Percentiles rank a stretch among this genome's conserved stretches.
phyloP scores from a whole-genome alignment of 2,113 vertebrate species.

The Eudyptes chrysolophus region DNA sequence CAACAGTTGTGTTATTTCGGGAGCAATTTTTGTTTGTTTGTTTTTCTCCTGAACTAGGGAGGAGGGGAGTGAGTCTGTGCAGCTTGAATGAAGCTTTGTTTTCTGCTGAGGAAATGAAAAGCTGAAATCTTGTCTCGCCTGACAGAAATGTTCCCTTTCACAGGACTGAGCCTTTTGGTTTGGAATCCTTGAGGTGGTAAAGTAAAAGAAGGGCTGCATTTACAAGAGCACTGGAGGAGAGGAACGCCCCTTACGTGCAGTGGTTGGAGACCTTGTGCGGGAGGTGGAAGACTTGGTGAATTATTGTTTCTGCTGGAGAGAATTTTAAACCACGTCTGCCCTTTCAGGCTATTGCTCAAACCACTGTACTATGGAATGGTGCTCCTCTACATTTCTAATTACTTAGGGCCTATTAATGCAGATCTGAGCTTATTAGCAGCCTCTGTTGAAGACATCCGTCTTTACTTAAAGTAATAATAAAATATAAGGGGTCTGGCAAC shows the following conservation, averaged over 20 bases:
- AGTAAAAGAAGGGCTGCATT: not conserved
- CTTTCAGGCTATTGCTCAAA: not conserved
- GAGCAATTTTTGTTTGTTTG: slow-evolving; percentile 24
- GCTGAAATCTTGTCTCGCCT: not conserved
- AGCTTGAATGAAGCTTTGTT: slow-evolving; percentile 29
- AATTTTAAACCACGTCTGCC: not conserved
- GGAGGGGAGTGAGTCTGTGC: not conserved
- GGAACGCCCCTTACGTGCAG: not conserved
- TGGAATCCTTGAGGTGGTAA: not conserved
- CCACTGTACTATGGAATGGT: not conserved
- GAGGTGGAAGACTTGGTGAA: not conserved
- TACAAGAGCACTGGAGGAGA: not conserved
- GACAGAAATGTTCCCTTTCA: not conserved
- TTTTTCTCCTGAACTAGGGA: not conserved
- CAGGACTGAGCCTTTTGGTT: not conserved
- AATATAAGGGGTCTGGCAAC: not conserved
- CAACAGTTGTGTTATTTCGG: not conserved
- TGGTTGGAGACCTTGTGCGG: not conserved
- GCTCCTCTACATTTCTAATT: not conserved
- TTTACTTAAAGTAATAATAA: not conserved
- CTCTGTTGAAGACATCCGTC: not conserved
- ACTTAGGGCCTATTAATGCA: not conserved
- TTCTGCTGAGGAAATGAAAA: not conserved
- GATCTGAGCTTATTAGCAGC: not conserved
- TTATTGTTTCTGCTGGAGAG: not conserved